Base-by-base conservation (phyloP, 2,888 invertebrate species). In the Amitus sp. region DNA sequence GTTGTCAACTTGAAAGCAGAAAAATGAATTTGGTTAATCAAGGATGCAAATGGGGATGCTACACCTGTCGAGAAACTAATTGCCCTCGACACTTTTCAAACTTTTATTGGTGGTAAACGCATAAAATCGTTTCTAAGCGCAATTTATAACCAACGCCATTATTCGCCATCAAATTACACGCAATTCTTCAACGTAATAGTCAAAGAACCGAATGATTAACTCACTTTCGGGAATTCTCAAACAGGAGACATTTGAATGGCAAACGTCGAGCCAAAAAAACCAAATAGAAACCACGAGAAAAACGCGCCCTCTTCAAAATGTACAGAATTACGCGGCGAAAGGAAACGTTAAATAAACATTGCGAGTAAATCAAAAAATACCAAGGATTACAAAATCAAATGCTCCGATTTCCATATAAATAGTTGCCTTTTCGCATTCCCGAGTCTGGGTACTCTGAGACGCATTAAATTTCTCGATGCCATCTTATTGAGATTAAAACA, bases 401-500 rank as follows among this genome's bases (percentile, higher is more conserved):
- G 37, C 12, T 15, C 4, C 13, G 13, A 37, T 37, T 37, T 37
- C 37, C 37, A 37, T 37, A 37, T 37, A 37, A 37, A 37, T 37
- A 37, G 37, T 37, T 37, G 13, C 37, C 6, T 15, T 15, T 37
- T 9, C 15, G 15, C 15, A 15, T 37, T 5, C 15, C 9, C 37
- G 37, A 12, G 37, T 15, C 15, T 7, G 6, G 37, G 37, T 37
- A 37, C 37, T 5, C 4, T n/a, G 37, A 37, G 15, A 15, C 37
- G 37, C 37, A 37, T 37, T 37, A 37, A 37, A 15, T 37, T 37
- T 37, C 37, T 15, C 12, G 37, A 37, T 37, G 13, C 37, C 37
- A 37, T 37, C 37, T 7, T 15, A 37, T 37, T 37, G 37, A 37
- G 37, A 37, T 37, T 37, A 37, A 15, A 37, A 37, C 37, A 37